Conservation (phyloP, 2,797 vertebrate species). For the Hydrocynus forskahlii region DNA sequence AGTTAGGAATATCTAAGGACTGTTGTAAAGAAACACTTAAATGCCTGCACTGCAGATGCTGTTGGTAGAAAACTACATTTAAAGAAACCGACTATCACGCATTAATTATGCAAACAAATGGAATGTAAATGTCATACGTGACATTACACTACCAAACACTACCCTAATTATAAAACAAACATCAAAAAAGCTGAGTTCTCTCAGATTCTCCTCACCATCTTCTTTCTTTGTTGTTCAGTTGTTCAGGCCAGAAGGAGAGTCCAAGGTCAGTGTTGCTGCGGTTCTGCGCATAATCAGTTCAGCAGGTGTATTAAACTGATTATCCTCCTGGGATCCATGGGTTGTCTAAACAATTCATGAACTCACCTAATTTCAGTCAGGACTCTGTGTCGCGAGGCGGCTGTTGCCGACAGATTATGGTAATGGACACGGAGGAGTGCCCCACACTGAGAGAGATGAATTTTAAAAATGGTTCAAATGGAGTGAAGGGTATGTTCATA, state of each 20-base stretch:
- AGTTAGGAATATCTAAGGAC: not conserved
- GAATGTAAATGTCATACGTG: not conserved
- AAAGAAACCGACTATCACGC: not conserved
- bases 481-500: conserved; percentile 14
- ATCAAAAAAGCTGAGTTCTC: conserved; percentile 1
- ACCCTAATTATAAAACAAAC: not conserved
- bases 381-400: conserved; percentile 21
- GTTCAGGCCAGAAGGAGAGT: conserved; percentile 37
- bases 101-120: not conserved
- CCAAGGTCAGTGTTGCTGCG: conserved; percentile 52
- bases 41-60: not conserved
- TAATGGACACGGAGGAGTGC: conserved; percentile 15
- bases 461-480: conserved; percentile 26
- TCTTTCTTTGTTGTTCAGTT: conserved; percentile 20
- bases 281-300: conserved; percentile 42
- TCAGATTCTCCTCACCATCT: not conserved
- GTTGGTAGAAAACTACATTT: not conserved
- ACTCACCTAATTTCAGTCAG: conserved; percentile 43
- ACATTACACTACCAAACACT: not conserved
- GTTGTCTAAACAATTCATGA: conserved; percentile 52
- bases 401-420: conserved; percentile 37
- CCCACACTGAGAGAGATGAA: conserved; percentile 1
- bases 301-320: conserved; percentile 57
- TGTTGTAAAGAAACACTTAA: not conserved
- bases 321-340: conserved; percentile 46